phyloP scores from a whole-genome alignment of 1,140 invertebrate species.

The Drosophila setifemur region DNA sequence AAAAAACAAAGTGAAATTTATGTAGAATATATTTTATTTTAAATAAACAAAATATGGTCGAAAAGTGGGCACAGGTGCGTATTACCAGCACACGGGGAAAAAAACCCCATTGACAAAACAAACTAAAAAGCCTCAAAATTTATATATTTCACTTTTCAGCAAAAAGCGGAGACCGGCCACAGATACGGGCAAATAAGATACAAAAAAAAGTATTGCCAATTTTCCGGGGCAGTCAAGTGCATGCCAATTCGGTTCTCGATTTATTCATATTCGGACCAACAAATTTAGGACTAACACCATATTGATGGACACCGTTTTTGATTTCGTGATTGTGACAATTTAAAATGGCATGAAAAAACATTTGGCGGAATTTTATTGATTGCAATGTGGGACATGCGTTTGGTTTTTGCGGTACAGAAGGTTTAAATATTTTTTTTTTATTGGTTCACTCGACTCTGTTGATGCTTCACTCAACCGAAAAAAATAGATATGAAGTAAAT shows the following conservation, averaged over 20 bases:
- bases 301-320: conserved; percentile 65
- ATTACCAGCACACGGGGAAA: conserved; percentile 18
- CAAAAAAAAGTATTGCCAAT: conserved; percentile 21
- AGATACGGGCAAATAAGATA: background rate
- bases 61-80: conserved; percentile 52
- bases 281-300: conserved; percentile 23
- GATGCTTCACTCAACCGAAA: conserved; percentile 6
- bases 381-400: conserved; percentile 21
- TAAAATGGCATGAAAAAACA: conserved; percentile 51
- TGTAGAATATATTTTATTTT: conserved; percentile 33
- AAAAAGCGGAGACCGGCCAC: conserved; percentile 3
- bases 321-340: conserved; percentile 76
- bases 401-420: conserved; percentile 19
- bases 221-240: conserved; percentile 40
- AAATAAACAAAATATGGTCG: conserved; percentile 36
- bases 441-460: too few species aligned
- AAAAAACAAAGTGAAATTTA: conserved; percentile 35
- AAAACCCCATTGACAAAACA: conserved; percentile 12
- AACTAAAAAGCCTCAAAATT: conserved; percentile 17
- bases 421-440: background rate
- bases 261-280: conserved; percentile 21
- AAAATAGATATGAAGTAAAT: background rate
- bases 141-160: conserved; percentile 9
- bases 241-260: conserved; percentile 7
- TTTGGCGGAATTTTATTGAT: conserved; percentile 59